Base-by-base conservation (phyloP, 2,888 invertebrate genomes). In the Cheilosia pagana region DNA sequence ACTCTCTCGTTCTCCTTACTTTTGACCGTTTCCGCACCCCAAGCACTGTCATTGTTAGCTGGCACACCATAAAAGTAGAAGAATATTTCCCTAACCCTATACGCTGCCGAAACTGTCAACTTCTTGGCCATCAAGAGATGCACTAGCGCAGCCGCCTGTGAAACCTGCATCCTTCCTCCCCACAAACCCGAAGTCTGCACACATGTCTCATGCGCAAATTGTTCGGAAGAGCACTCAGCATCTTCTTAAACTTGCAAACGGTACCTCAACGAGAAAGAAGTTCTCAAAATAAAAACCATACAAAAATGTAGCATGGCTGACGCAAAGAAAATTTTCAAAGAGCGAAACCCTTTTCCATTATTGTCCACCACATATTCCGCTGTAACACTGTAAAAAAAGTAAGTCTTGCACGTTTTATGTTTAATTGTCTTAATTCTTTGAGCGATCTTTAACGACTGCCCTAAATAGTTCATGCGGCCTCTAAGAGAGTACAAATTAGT, bases 11-110 rank as follows among this genome's bases (percentile, higher is more conserved):
- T 19, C 57, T 63, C 0, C 25, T 74, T 6, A 65, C 63, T 3
- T 65, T 65, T n/a, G 63, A 74, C n/a, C 25, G 25, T 3, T 75
- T 65, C 57, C 57, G 57, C 5, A 57, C 65, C 3, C 67, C 75
- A 0, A 39, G 41, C 5, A 43, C 28, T 0, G 65, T 75, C 1
- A 50, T 39, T 16, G 14, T 75, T 21, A 57, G 50, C 7, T 67
- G 35, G 48, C 25, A 74, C 28, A 65, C 53, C 1, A 16, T 25
- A 3, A 55, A 57, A 65, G 48, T 48, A 14, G 21, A 41, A 41
- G 57, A 57, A 52, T 67, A 59, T 21, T 65, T 57, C n/a, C 57
- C 57, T 5, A 60, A 70, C 10, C 28, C 41, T 5, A 71, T 60
- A 41, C 50, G 50, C 7, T 60, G 71, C 12, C 52, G 21, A 19